These are phyloP conservation scores for Drosophila sp. DNA, from an alignment of 1,140 invertebrate genomes.

Conservation along the genomic window DNA sequence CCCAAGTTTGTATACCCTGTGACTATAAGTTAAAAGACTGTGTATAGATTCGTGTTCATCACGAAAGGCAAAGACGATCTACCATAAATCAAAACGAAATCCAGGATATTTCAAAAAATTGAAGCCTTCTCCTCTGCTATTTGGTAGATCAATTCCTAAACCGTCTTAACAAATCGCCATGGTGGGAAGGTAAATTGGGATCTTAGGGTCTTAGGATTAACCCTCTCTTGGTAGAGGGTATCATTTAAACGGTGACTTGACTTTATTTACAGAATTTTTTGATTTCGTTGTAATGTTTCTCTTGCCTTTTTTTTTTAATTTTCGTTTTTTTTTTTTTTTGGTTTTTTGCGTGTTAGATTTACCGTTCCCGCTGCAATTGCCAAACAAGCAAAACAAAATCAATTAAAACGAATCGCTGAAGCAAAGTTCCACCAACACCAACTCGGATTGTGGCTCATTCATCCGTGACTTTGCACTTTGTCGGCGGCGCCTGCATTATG, in stretches of 20 bases:
- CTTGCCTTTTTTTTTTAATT: not conserved
- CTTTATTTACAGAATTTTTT: not conserved
- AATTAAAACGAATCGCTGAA: slow-evolving; percentile 76
- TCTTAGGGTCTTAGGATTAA: too few species aligned
- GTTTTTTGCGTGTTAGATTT: slow-evolving; percentile 45
- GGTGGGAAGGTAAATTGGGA: too few species aligned
- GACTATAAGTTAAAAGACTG: not conserved
- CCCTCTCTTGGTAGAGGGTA: not conserved
- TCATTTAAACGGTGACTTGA: not conserved
- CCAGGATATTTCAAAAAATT: not conserved
- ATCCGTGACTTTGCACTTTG: slow-evolving; percentile 78
- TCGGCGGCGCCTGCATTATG: slow-evolving; percentile 44
- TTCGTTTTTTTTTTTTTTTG: not conserved
- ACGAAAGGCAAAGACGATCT: not conserved
- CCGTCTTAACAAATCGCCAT: too few species aligned
- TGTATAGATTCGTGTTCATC: not conserved
- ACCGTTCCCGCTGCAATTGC: slow-evolving; percentile 47
- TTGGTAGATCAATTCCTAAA: too few species aligned
- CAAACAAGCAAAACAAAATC: slow-evolving; percentile 62
- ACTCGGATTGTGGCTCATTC: slow-evolving; percentile 61
- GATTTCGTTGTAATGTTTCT: not conserved
- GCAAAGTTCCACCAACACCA: slow-evolving; percentile 63
- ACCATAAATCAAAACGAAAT: not conserved
- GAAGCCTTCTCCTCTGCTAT: too few species aligned
- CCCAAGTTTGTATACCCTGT: slow-evolving; percentile 48